Evolutionary conservation across 1,140 invertebrate species (phyloP), one percentile per base, ranked within the genome.

Genomic region (Harpegnathos saltator): DNA sequence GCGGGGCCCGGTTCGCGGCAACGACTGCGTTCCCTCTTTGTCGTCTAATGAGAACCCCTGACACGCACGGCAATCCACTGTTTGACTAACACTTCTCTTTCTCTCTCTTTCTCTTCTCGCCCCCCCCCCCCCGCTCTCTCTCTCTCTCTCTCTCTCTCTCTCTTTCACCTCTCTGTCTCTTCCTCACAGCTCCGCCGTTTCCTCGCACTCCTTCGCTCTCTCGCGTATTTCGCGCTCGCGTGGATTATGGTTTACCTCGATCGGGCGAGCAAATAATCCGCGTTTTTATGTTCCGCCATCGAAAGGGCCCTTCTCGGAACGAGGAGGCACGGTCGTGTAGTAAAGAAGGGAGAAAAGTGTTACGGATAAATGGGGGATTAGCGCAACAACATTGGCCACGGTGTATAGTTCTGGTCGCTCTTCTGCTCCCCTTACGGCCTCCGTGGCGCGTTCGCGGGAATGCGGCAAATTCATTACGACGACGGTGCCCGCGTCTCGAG

Each of bases 61-160:
- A 24, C 62, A 58, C 61, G 59, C 48, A 72, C 19, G 73, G 65
- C 48, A 58, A 82, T 85, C 83, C 81, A 80, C 90, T 88, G 85
- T 90, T 91, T 91, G 90, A 90, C 84, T 88, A 91, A 89, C 88
- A 72, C 85, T 90, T 86, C 85, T 91, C 87, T 69, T 74, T 86
- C 82, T 81, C 65, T 88, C 52, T 56, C 11, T 44, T 9, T 44
- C 38, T 9, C 7, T 44, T 44, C 29, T 5, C 29, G 29, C 5
- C 29, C 29, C 22, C 24, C 29, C 7, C 29, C n/a, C 52, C 15
- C 4, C 59, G 56, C 17, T 71, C 65, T 74, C 9, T 69, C 3
- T 50, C 38, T 48, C 17, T 66, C 19, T 74, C 81, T 77, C 59
- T 69, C 59, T 44, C 83, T 82, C 85, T 82, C 83, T 80, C 66